Base-by-base conservation (phyloP, 2,888 invertebrate species). In the Drosophila kanekoi region DNA sequence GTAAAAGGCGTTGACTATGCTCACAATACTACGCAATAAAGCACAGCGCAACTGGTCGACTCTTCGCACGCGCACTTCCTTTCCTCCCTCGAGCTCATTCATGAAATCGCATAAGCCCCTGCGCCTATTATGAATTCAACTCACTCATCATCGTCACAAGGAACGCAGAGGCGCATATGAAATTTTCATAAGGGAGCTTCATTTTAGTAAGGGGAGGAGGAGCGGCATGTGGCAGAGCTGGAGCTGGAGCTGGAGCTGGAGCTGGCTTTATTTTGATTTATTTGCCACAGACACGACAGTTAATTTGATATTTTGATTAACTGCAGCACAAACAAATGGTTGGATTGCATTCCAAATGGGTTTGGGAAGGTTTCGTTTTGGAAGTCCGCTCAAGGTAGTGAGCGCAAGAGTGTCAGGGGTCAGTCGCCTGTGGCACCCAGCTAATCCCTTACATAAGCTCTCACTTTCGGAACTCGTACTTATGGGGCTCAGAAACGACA, bases 261-360 rank as follows among this genome's bases (percentile, higher is more conserved):
- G 62, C 56, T 64, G 64, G 78, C 61, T 74, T 81, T 78, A 77
- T 88, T 89, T 84, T 92, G 92, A 92, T 92, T 92, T 92, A 92
- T 92, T 81, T 89, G 89, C 91, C 88, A 89, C 91, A 90, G 91
- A 90, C 92, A 92, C 92, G 92, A 92, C 91, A 92, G 91, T 92
- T 92, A 92, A 92, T 92, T 92, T 92, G 92, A 92, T 92, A 92
- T 92, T 92, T 92, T 92, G 92, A 92, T 92, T 92, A 92, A 92
- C 91, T 91, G 89, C 92, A 85, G 83, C 86, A 81, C 74, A 76
- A 58, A 33, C 73, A 72, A 72, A 48, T 18, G 63, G 14, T 32
- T 28, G 57, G 33, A 43, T 56, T 49, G 37, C 77, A 57, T 44
- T 45, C 23, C 44, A 40, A 65, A 40, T 66, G 65, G 45, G 23